A percentile compares a stretch with the other conserved stretches of the same genome.
These are phyloP conservation scores for Xestia ashworthii DNA, from an alignment of 2,888 invertebrate species.

Conservation along the genomic window DNA sequence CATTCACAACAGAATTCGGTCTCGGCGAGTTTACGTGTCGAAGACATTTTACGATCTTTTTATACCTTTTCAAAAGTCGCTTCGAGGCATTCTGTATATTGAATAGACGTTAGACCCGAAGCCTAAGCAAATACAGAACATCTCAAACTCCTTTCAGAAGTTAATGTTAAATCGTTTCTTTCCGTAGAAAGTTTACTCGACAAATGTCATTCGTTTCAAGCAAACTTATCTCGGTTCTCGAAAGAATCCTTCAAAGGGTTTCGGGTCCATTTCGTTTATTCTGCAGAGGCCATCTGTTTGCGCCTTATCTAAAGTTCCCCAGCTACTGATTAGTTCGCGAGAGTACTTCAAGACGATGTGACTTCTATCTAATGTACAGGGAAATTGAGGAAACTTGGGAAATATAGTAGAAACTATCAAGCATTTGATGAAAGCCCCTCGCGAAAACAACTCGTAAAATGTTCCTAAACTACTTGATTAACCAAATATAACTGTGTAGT, in stretches of 20 bases:
- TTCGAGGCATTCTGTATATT: constrained; percentile 56
- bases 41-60: constrained; percentile 61
- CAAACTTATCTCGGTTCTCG: constrained; percentile 75
- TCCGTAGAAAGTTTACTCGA: constrained; percentile 61
- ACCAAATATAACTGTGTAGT: constrained; percentile 13
- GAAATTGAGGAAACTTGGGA: constrained; percentile 24
- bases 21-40: constrained; percentile 36
- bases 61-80: constrained; percentile 58
- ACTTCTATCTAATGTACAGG: constrained; percentile 2
- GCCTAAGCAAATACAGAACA: constrained; percentile 53
- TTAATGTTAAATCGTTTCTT: constrained; percentile 68
- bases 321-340: constrained; percentile 38
- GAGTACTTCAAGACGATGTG: constrained; percentile 25
- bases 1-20: constrained; percentile 53
- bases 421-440: background rate
- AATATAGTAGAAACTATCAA: constrained; percentile 16
- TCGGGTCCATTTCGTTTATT: constrained; percentile 74
- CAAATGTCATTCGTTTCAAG: constrained; percentile 75
- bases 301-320: constrained; percentile 68
- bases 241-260: constrained; percentile 72
- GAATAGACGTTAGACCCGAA: constrained; percentile 27
- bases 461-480: constrained; percentile 19
- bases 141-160: constrained; percentile 51
- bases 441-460: constrained; percentile 25
- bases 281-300: constrained; percentile 64